These are phyloP conservation scores for Saccostrea cuccullata DNA, from an alignment of 1,140 invertebrate genomes.

Conservation along the genomic window DNA sequence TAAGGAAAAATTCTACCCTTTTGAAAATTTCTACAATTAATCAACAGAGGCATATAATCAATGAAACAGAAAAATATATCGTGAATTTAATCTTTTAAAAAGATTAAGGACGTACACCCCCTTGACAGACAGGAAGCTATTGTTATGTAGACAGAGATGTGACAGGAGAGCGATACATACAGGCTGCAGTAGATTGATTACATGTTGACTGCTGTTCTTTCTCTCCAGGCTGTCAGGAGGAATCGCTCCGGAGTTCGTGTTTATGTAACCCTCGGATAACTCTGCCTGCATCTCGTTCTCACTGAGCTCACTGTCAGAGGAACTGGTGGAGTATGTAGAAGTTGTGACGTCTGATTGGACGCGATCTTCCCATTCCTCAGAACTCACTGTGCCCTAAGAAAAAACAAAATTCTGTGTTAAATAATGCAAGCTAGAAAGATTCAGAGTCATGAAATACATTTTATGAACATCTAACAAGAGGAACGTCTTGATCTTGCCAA, in stretches of 20 bases:
- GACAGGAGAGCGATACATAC: constrained; percentile 61
- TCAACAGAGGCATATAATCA: too few species aligned
- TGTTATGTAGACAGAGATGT: background rate
- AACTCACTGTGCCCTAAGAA: constrained; percentile 67
- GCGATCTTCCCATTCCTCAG: constrained; percentile 73
- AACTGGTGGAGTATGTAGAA: constrained; percentile 69
- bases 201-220: constrained; percentile 63
- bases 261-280: background rate
- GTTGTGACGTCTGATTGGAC: constrained; percentile 74
- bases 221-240: constrained; percentile 1
- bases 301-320: constrained; percentile 65
- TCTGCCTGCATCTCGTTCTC: constrained; percentile 41
- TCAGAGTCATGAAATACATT: too few species aligned
- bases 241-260: constrained; percentile 40
- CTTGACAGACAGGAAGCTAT: background rate
- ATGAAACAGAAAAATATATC: too few species aligned
- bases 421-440: too few species aligned
- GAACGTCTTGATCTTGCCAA: constrained; percentile 61
- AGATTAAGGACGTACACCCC: too few species aligned
- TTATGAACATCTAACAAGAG: too few species aligned
- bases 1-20: too few species aligned
- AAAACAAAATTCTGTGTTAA: background rate
- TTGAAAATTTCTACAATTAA: too few species aligned
- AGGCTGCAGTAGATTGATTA: constrained; percentile 73
- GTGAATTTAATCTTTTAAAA: too few species aligned